Evolutionary conservation across 2,888 invertebrate species (phyloP).

Genomic region (Brachyopa scutellaris): DNA sequence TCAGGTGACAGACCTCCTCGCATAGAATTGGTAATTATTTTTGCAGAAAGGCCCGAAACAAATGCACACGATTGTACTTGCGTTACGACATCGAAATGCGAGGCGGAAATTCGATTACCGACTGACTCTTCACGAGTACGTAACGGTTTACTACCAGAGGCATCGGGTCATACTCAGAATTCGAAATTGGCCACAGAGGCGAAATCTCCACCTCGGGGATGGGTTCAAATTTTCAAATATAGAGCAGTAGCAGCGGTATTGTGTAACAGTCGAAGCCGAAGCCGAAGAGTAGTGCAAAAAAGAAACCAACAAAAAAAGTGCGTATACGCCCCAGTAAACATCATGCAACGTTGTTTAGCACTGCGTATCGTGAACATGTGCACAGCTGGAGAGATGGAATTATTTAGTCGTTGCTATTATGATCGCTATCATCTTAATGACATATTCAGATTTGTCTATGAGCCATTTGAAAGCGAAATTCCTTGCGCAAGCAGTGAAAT

Average conservation of each 20-base stretch:
- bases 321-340: conserved; percentile 68
- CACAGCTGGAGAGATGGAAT: conserved; percentile 47
- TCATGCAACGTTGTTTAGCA: conserved; percentile 27
- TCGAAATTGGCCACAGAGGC: conserved; percentile 33
- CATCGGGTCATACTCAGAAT: conserved; percentile 63
- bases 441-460: conserved; percentile 52
- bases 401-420: conserved; percentile 32
- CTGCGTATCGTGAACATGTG: conserved; percentile 18
- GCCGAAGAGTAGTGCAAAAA: conserved; percentile 42
- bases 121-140: background rate
- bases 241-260: conserved; percentile 25
- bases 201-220: conserved; percentile 12
- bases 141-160: conserved; percentile 10
- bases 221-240: conserved; percentile 41
- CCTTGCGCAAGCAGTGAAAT: conserved; percentile 27
- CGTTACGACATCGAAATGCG: conserved; percentile 48
- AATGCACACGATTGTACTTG: conserved; percentile 13
- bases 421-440: conserved; percentile 52
- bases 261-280: conserved; percentile 19
- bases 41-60: conserved; percentile 37
- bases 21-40: conserved; percentile 54
- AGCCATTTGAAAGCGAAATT: conserved; percentile 24
- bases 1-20: conserved; percentile 20
- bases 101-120: conserved; percentile 36
- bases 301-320: no score